Evolutionary conservation across 2,113 vertebrate species (phyloP), one percentile per base, ranked within the genome.

Genomic region (Eublepharis macularius): DNA sequence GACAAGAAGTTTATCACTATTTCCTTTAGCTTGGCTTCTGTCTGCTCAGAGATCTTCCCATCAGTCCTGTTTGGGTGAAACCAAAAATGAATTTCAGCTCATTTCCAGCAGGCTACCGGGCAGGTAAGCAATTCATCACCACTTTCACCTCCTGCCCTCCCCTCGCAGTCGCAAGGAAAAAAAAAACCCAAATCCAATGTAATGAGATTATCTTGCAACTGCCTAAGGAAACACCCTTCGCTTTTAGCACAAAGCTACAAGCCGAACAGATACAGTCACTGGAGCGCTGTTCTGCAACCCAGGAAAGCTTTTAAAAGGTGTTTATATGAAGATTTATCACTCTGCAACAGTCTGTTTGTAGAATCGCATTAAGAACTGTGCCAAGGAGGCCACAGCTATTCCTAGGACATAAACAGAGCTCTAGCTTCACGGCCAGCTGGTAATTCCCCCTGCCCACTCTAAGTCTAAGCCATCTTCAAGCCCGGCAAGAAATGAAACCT

Each of bases 1-100:
- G 99, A 95, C 95, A 99, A 93, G 95, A 99, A 99, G 92, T 54
- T 97, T 76, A 97, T 96, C 84, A 99, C 99, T 80, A 98, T 89
- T 94, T 98, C 96, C 95, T 99, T 99, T 96, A 99, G 91, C 92
- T 99, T 99, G 0, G 96, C 96, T 80, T 99, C 98, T 13, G 98
- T 95, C 91, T 98, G 95, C 87, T 98, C 98, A 29, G 98, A 98
- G 93, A 99, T 99, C 94, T 97, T 97, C 57, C 99, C 98, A 19
- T 99, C 99, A 0, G 94, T 69, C 97, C 98, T 99, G 87, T 87
- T 78, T 84, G 87, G 83, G 36, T 34, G 89, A 4, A 66, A 81
- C 74, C 36, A 47, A 32, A 73, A 79, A 9, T 8, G 9, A 34
- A 19, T 83, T 65, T 70, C 43, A 41, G 8, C 16, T 70, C 47